Conservation (phyloP, 2,113 vertebrate species). For the Ursus arctos region DNA sequence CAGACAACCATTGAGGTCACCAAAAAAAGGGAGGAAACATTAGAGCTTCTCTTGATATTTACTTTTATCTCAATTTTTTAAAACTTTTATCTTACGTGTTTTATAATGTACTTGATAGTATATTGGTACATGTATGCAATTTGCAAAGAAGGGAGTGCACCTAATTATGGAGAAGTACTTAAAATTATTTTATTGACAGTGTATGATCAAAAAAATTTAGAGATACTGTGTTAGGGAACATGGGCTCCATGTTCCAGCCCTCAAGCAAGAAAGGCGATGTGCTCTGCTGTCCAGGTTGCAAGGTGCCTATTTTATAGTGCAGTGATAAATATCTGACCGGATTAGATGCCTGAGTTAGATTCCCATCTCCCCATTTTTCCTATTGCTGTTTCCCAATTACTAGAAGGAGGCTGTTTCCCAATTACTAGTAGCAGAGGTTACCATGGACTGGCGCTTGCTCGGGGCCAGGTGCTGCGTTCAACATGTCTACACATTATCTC, state of each 20-base stretch:
- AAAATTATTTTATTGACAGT: background rate
- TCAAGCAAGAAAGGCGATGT: background rate
- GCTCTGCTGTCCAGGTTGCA: background rate
- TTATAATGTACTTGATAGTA: background rate
- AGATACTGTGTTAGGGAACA: background rate
- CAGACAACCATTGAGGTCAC: background rate
- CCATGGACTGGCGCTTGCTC: rapidly evolving
- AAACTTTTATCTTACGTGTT: background rate
- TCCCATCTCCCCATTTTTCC: background rate
- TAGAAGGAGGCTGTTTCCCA: background rate
- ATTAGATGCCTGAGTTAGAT: background rate
- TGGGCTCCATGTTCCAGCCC: background rate
- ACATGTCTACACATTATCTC: background rate
- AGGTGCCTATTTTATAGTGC: background rate
- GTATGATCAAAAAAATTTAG: background rate
- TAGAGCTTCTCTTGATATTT: background rate
- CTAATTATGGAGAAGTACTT: background rate
- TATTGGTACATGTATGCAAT: background rate
- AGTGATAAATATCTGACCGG: background rate
- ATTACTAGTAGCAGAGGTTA: rapidly evolving
- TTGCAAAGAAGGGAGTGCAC: background rate
- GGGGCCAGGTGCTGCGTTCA: background rate
- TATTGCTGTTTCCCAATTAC: background rate
- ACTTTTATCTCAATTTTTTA: background rate
- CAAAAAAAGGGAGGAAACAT: background rate